Evolutionary conservation across 2,113 vertebrate genomes (phyloP).

Genomic region (Ophiodon elongatus): DNA sequence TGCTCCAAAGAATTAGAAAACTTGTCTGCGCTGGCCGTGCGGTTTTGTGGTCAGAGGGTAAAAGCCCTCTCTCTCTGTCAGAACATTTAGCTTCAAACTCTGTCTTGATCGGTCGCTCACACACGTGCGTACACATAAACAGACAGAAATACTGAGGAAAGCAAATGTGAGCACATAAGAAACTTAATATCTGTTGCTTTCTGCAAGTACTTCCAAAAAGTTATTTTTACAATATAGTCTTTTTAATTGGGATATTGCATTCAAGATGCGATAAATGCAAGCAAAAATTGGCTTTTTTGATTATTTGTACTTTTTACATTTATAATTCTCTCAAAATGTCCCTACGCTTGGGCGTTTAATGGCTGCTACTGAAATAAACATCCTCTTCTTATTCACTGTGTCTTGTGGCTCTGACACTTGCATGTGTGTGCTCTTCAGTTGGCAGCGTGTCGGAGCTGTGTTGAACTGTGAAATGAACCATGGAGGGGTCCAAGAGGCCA

Average conservation of each 20-base stretch:
- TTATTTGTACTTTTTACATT: not conserved
- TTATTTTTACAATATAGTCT: no score
- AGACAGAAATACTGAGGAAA: constrained; percentile 9
- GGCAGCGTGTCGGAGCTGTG: constrained; percentile 47
- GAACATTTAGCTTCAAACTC: constrained; percentile 24
- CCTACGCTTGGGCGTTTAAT: not conserved
- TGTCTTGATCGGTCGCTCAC: not conserved
- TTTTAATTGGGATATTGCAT: not conserved
- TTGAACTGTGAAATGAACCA: constrained; percentile 73
- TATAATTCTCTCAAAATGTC: not conserved
- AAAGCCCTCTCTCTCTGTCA: constrained; percentile 32
- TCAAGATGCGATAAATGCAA: not conserved
- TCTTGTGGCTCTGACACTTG: constrained; percentile 27
- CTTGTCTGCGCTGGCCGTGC: constrained; percentile 21
- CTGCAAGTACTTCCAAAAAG: not conserved
- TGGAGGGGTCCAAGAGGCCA: constrained; percentile 63
- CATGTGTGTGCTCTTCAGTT: constrained; percentile 63
- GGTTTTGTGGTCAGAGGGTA: constrained; percentile 43
- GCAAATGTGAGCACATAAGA: not conserved
- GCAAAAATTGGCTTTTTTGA: not conserved
- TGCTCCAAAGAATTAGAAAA: constrained; percentile 46
- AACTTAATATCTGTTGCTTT: not conserved
- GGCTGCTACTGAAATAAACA: not conserved
- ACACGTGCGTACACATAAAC: constrained; percentile 15
- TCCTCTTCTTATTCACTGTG: not conserved